Evolutionary conservation across 2,888 invertebrate genomes (phyloP).

Genomic region (Phortica magna): DNA sequence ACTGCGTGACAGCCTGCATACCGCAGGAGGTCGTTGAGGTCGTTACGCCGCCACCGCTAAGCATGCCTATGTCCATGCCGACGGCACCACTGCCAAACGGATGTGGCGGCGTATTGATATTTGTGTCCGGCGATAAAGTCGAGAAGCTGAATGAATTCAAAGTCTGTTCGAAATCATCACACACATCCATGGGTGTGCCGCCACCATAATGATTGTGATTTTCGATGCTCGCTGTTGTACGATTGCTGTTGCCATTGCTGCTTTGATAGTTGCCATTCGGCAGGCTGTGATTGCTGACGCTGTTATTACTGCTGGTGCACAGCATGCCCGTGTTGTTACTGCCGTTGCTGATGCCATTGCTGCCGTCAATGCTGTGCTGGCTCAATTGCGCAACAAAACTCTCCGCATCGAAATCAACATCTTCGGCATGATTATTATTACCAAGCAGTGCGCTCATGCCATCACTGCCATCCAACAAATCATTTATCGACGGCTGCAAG

Average conservation of each 20-base stretch:
- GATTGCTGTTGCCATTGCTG: conserved; percentile 42
- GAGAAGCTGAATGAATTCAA: conserved; percentile 70
- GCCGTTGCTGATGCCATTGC: conserved; percentile 25
- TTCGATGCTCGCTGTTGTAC: conserved; percentile 27
- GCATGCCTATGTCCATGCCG: conserved; percentile 38
- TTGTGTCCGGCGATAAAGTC: conserved; percentile 67
- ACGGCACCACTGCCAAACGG: conserved; percentile 57
- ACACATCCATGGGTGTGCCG: conserved; percentile 84
- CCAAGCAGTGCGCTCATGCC: conserved; percentile 53
- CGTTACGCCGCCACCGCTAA: conserved; percentile 30
- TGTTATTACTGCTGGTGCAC: conserved; percentile 41
- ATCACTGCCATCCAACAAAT: conserved; percentile 77
- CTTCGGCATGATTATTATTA: conserved; percentile 56
- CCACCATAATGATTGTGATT: conserved; percentile 64
- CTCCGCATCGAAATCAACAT: conserved; percentile 72
- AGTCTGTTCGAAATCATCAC: conserved; percentile 83
- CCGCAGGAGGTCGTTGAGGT: conserved; percentile 48
- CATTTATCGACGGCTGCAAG: conserved; percentile 77
- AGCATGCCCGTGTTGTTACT: conserved; percentile 19
- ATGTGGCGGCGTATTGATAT: conserved; percentile 74
- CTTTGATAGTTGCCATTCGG: conserved; percentile 15
- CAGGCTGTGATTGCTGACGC: conserved; percentile 43
- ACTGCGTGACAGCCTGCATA: conserved; percentile 47
- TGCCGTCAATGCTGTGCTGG: conserved; percentile 56
- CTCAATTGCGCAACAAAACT: conserved; percentile 72